Conservation (phyloP, 2,113 vertebrate species). For the Corydoras maculifer region DNA sequence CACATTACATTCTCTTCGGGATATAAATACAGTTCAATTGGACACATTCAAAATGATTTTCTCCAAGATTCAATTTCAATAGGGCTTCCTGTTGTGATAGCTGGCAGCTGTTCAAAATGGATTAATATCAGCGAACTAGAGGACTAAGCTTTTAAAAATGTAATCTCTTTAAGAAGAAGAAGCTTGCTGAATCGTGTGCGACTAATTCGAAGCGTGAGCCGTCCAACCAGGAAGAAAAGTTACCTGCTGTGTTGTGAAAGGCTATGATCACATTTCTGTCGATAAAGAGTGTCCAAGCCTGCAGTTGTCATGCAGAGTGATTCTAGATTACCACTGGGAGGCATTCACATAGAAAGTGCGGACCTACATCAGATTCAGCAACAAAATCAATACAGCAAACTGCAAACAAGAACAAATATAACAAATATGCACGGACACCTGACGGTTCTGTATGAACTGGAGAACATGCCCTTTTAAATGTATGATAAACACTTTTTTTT, state of each 20-base stretch:
- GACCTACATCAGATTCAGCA: constrained; percentile 40
- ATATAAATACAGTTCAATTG: neutral
- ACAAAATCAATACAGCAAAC: constrained; percentile 57
- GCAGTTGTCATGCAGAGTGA: constrained; percentile 46
- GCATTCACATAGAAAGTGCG: constrained; percentile 53
- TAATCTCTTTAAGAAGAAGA: constrained; percentile 33
- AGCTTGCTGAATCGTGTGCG: constrained; percentile 21
- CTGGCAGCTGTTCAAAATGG: constrained; percentile 22
- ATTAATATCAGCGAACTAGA: constrained; percentile 28
- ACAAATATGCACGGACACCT: neutral
- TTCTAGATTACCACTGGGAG: constrained; percentile 57
- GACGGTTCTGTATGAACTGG: neutral
- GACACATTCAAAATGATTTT: constrained; percentile 5
- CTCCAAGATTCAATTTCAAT: constrained; percentile 2
- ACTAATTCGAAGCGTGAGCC: constrained; percentile 34
- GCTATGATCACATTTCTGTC: constrained; percentile 52
- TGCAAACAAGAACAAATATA: constrained; percentile 33
- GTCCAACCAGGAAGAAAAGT: constrained; percentile 41
- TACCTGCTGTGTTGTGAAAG: constrained; percentile 40
- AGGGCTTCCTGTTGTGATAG: constrained; percentile 5
- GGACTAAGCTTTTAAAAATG: constrained; percentile 25
- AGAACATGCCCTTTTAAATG: neutral
- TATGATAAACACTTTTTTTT: too few species aligned
- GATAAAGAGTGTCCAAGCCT: constrained; percentile 48
- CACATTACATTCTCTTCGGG: too few species aligned